Evolutionary conservation across 2,797 vertebrate species (phyloP), one percentile per base, ranked within the genome.

Genomic region (Lepus oiostolus): DNA sequence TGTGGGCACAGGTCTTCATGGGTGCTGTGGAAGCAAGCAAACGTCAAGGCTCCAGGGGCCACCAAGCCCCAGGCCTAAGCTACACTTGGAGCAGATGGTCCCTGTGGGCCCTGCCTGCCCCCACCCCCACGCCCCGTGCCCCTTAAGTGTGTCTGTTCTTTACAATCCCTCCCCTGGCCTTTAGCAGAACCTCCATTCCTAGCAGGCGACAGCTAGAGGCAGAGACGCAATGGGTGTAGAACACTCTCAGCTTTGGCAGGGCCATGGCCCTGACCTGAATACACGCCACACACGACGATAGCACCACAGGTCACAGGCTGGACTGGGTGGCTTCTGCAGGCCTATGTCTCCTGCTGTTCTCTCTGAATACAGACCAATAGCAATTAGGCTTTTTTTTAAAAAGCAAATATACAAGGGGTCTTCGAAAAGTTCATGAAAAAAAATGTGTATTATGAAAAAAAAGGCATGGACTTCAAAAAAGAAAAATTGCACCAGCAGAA

Each of bases 1-100:
- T 93, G 91, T 95, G 65, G 72, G 77, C 60, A 95, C 95, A 97
- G 79, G 96, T 94, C 80, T 97, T 95, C 76, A 91, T 94, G 65
- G 72, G 89, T 95, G 81, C 65, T 26, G 7, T 94, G 94, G 70
- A 88, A 97, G 81, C 84, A 94, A 75, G 87, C 32, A 95, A 93
- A 95, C 91, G 89, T 97, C 84, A 95, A 97, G 96, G 93, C 52
- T 95, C 86, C 58, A 71, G 77, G 86, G 81, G 50, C 85, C 2
- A 30, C 94, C 95, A 97, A 50, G 42, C 85, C 21, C 85, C 22
- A 87, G 79, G 90, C 68, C 63, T 75, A 83, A 71, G 63, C 52
- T 88, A 60, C 7, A 62, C 28, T 93, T 93, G 47, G 50, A 80
- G 54, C 67, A 96, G 54, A 28, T 95, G 28, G 32, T 52, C 85